phyloP scores from a whole-genome alignment of 1,140 invertebrate genomes.

The Acyrthosiphon pisum region DNA sequence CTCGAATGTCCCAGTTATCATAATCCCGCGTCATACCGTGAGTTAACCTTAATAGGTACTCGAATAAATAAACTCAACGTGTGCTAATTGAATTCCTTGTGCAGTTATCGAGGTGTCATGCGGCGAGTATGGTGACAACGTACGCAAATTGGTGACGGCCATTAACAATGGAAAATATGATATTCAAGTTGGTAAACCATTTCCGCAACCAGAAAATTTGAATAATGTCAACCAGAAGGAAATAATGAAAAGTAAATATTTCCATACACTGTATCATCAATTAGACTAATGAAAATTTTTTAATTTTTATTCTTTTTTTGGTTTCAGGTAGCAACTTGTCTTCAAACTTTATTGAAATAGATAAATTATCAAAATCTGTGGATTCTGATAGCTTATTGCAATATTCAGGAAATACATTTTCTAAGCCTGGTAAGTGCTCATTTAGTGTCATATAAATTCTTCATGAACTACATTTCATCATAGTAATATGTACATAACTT shows the following conservation, averaged over 20 bases:
- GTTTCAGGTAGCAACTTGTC: slow-evolving; percentile 30
- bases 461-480: not conserved
- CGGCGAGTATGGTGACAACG: slow-evolving; percentile 93
- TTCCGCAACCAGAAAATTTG: slow-evolving; percentile 70
- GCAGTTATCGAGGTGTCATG: slow-evolving; percentile 91
- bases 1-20: slow-evolving; percentile 90
- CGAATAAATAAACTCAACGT: not conserved
- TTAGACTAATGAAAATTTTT: not conserved
- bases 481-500: not conserved
- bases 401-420: slow-evolving; percentile 33
- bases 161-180: slow-evolving; percentile 83
- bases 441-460: not conserved
- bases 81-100: slow-evolving; percentile 2
- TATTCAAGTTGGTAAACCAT: slow-evolving; percentile 71
- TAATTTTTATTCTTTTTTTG: not conserved
- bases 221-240: slow-evolving; percentile 73
- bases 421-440: slow-evolving; percentile 1
- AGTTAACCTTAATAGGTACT: slow-evolving; percentile 62
- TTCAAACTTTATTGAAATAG: slow-evolving; percentile 41
- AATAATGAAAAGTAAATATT: slow-evolving; percentile 55
- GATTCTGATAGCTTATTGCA: slow-evolving; percentile 39
- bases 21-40: slow-evolving; percentile 94
- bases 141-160: slow-evolving; percentile 80
- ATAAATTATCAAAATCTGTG: slow-evolving; percentile 37
- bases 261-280: not conserved